Conservation (phyloP, 2,888 invertebrate genomes). For the Heliconius charithonia region DNA sequence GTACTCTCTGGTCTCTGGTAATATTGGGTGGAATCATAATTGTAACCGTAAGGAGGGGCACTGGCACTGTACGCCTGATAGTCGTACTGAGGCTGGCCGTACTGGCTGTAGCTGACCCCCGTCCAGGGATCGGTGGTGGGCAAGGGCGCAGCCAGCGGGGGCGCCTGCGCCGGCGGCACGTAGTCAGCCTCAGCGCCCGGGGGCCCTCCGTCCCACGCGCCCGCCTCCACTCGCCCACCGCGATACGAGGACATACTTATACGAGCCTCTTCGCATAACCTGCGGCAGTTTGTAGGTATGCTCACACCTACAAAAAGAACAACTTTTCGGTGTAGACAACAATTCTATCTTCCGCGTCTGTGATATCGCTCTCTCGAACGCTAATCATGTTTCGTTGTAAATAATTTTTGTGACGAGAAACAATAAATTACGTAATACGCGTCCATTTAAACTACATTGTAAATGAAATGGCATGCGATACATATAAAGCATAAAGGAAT, state of each 20-base stretch:
- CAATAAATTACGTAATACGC: slow-evolving; percentile 81
- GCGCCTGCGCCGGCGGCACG: slow-evolving; percentile 68
- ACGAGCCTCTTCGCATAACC: slow-evolving; percentile 79
- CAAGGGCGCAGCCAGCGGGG: slow-evolving; percentile 63
- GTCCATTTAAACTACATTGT: slow-evolving; percentile 58
- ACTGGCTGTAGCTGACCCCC: slow-evolving; percentile 75
- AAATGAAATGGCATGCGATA: slow-evolving; percentile 62
- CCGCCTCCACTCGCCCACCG: slow-evolving; percentile 56
- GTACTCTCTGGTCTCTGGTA: slow-evolving; percentile 61
- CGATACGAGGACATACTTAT: slow-evolving; percentile 80
- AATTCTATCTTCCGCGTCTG: slow-evolving; percentile 72
- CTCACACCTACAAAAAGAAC: slow-evolving; percentile 87
- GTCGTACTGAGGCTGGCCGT: slow-evolving; percentile 67
- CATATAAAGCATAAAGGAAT: slow-evolving; percentile 56
- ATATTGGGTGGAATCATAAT: slow-evolving; percentile 63
- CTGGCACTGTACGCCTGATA: slow-evolving; percentile 65
- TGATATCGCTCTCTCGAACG: slow-evolving; percentile 63
- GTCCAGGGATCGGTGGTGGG: slow-evolving; percentile 80
- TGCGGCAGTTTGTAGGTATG: slow-evolving; percentile 84
- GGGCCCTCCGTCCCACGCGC: slow-evolving; percentile 82
- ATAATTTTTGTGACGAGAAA: slow-evolving; percentile 70
- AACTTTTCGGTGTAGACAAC: slow-evolving; percentile 86
- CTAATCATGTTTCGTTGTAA: slow-evolving; percentile 68
- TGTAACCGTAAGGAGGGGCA: slow-evolving; percentile 62
- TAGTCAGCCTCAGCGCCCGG: slow-evolving; percentile 82